Percentiles rank a stretch among this genome's conserved stretches.
Evolutionary conservation across 2,113 vertebrate species (phyloP).

Genomic region (Colius striatus): DNA sequence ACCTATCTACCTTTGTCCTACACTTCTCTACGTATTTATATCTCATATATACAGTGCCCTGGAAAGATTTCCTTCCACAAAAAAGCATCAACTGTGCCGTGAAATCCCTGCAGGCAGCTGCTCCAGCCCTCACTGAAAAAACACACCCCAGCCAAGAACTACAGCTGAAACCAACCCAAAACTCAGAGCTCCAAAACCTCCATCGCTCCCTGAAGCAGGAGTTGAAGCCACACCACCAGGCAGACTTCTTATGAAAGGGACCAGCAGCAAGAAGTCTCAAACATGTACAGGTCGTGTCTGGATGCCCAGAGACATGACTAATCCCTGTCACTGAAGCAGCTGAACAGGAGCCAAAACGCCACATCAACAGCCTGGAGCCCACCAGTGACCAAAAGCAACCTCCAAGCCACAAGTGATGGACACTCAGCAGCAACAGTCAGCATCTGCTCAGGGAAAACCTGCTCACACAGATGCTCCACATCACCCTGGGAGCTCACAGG

Average conservation of each 20-base stretch:
- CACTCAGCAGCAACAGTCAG: neutral
- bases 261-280: neutral
- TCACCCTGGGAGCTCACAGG: accelerated
- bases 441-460: neutral
- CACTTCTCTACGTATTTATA: constrained; percentile 64
- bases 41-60: constrained; percentile 68
- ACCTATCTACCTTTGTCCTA: constrained; percentile 59
- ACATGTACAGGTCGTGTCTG: accelerated
- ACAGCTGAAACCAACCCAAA: neutral
- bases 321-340: neutral
- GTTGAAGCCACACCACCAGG: neutral
- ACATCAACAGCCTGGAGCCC: neutral
- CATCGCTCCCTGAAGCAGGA: neutral
- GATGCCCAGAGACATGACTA: neutral
- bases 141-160: neutral
- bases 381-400: neutral
- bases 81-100: neutral
- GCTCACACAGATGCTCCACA: neutral
- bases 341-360: neutral
- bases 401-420: accelerated
- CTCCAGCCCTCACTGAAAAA: neutral
- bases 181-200: neutral
- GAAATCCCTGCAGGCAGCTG: neutral
- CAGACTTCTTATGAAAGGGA: neutral
- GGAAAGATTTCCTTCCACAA: constrained; percentile 26